Evolutionary conservation across 2,797 vertebrate species (phyloP), one percentile per base, ranked within the genome.

Genomic region (Perodicticus potto): DNA sequence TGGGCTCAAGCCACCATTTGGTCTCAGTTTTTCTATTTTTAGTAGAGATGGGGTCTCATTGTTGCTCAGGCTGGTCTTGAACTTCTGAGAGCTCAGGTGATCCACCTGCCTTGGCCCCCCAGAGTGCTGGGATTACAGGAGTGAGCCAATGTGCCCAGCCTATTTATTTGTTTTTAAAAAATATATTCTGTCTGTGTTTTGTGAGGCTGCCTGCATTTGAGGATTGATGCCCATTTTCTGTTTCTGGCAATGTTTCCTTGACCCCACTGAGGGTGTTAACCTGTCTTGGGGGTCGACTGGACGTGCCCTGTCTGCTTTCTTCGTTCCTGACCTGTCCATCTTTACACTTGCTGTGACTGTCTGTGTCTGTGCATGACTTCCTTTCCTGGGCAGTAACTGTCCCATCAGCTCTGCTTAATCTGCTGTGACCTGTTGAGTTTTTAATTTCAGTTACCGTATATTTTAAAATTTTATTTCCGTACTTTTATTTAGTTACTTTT

Each of bases 261-360:
- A 73, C 7, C 10, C 9, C 7, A 0, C 1, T 16, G 7, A 29
- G 45, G 19, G 7, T 29, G 5, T 9, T 8, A 0, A 0, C 1
- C 12, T 49, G 16, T 23, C 20, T 17, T 17, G 19, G 45, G 32
- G 23, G 6, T 25, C 2, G 25, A 1, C 2, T 0, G 37, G 77
- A 1, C 0, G n/a, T 4, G 0, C 57, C 63, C 32, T 9, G 11
- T 1, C 32, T 0, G 0, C 4, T 1, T 5, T 2, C 32, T 11
- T 40, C 3, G 27, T 16, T 19, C 40, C 5, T 17, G 9, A 25
- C 34, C 37, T 27, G 10, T n/a, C 74, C 0, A 2, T 8, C 45
- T 49, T 73, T 9, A 13, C 40, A 0, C 8, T 4, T 5, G 23
- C 8, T 78, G 7, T 12, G 0, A 13, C 49, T 0, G 23, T 1